Evolutionary conservation across 2,888 invertebrate genomes (phyloP).

Genomic region (Helobdella robusta): DNA sequence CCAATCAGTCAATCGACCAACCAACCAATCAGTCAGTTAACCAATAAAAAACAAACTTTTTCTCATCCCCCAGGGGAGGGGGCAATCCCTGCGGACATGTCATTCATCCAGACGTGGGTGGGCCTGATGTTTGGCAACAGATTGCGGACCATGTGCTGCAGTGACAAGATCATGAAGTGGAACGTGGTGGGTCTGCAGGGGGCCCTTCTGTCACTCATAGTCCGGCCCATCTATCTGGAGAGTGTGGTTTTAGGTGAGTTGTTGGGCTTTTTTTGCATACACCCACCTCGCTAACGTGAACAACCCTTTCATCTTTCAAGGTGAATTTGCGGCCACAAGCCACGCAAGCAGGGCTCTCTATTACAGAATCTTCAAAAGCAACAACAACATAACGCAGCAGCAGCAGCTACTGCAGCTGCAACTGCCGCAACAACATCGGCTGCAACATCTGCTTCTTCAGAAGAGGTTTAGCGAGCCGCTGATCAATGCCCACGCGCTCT

Average conservation of each 20-base stretch:
- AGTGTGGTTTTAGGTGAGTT: conserved; percentile 41
- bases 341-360: conserved; percentile 15
- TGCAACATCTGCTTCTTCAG: background rate
- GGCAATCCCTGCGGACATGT: conserved; percentile 24
- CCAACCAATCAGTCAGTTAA: too few species aligned
- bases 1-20: too few species aligned
- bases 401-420: background rate
- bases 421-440: background rate
- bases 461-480: background rate
- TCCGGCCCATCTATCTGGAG: conserved; percentile 41
- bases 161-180: conserved; percentile 45
- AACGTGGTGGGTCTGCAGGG: conserved; percentile 45
- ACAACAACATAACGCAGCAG: too few species aligned
- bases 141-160: conserved; percentile 39
- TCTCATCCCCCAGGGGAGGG: conserved; percentile 20
- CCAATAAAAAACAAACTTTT: too few species aligned
- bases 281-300: too few species aligned
- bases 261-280: background rate
- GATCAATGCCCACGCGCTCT: too few species aligned
- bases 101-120: conserved; percentile 21
- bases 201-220: conserved; percentile 39
- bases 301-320: too few species aligned
- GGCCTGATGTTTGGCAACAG: conserved; percentile 26
- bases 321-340: too few species aligned
- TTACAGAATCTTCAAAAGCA: conserved; percentile 4